phyloP scores from a whole-genome alignment of 2,113 vertebrate genomes.

The Charina bottae region DNA sequence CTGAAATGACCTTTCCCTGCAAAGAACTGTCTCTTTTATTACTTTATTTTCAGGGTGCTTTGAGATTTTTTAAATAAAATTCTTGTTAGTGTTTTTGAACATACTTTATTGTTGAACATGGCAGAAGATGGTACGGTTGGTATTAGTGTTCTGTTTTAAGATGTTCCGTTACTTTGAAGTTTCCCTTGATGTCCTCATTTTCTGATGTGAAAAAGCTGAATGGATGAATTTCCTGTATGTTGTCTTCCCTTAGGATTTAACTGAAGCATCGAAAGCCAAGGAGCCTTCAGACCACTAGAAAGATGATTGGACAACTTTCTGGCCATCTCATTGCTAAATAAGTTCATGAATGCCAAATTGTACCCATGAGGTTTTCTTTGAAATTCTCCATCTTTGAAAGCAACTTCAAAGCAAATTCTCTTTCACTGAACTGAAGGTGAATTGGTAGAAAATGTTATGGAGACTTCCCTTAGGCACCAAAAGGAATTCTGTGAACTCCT shows the following conservation, averaged over 20 bases:
- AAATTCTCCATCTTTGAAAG: background rate
- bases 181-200: background rate
- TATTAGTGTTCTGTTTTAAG: background rate
- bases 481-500: background rate
- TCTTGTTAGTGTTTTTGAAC: background rate
- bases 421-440: background rate
- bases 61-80: background rate
- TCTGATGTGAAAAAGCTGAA: background rate
- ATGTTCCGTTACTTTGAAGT: background rate
- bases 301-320: background rate
- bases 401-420: background rate
- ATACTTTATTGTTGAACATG: background rate
- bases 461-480: background rate
- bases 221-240: background rate
- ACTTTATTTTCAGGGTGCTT: background rate
- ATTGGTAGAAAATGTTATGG: background rate
- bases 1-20: background rate
- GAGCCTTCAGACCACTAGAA: background rate
- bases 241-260: background rate
- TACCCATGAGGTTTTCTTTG: background rate
- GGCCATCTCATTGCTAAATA: background rate
- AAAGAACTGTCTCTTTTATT: background rate
- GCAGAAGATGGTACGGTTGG: background rate
- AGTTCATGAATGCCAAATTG: background rate
- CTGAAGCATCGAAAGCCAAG: background rate